Base-by-base conservation (phyloP, 2,888 invertebrate genomes). In the Drosophila colorata region DNA sequence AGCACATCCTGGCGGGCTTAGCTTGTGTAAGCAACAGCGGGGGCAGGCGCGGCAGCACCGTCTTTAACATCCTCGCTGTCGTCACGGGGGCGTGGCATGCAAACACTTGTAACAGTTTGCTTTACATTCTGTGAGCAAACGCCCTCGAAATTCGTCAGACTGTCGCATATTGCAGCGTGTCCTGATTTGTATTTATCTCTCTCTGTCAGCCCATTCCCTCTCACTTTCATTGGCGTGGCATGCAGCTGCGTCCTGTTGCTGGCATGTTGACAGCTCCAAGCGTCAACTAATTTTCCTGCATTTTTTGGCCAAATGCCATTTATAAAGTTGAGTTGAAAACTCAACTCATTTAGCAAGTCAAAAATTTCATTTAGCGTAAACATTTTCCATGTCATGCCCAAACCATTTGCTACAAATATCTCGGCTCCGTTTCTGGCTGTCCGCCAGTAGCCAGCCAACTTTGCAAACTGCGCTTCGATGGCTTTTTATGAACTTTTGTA, bases 81-180 rank as follows among this genome's bases (percentile, higher is more conserved):
- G 13, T 8, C 38, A 9, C 35, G 40, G 38, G 53, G 64, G 73
- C 78, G 56, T 57, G 63, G 64, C 65, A 46, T 28, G 40, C 72
- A 79, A 82, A 77, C 84, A 82, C 87, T 83, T 87, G 81, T 78
- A 69, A 73, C 78, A 73, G 84, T 87, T 80, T 73, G 84, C 81
- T 71, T 71, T 60, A 83, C 78, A 83, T 73, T 67, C 68, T 66
- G 52, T 28, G 60, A 61, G 70, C 59, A 57, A 55, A 46, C 58
- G 41, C 73, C 47, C 61, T 14, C 55, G 38, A 58, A 73, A 66
- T 38, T 53, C 35, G 41, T 33, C 47, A 25, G 16, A 57, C 28
- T 28, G 14, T 37, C 56, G 47, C 52, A 33, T 52, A 74, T 40
- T 74, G 76, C 76, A 74, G 23, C 41, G 52, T 28, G 51, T 16